Percentiles rank a stretch among this genome's conserved stretches.
These are phyloP conservation scores for Bombus affinis DNA, from an alignment of 1,140 invertebrate species.

Conservation along the genomic window DNA sequence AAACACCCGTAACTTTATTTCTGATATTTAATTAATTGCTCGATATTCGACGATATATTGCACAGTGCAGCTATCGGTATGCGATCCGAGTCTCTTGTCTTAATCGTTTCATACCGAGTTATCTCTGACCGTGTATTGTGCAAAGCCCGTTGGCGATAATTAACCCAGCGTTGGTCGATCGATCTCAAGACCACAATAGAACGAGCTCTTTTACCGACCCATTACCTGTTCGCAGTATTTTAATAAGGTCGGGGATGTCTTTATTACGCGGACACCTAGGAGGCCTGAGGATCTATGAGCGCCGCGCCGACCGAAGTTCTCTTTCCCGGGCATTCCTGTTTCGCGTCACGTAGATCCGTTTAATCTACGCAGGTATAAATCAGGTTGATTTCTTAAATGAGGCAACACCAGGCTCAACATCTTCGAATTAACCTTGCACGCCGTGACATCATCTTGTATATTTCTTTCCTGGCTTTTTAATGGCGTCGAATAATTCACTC, in stretches of 20 bases:
- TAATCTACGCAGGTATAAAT: slow-evolving; percentile 65
- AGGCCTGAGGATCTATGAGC: slow-evolving; percentile 9
- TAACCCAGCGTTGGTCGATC: not conserved
- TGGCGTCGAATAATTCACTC: slow-evolving; percentile 63
- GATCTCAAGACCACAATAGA: not conserved
- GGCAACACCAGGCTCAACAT: slow-evolving; percentile 50
- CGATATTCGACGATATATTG: not conserved
- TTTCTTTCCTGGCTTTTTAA: slow-evolving; percentile 56
- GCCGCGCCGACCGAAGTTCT: not conserved
- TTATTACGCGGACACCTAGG: slow-evolving; percentile 26
- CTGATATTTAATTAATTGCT: not conserved
- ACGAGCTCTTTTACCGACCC: not conserved
- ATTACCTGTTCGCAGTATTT: slow-evolving; percentile 33
- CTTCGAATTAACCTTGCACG: slow-evolving; percentile 54
- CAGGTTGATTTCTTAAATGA: slow-evolving; percentile 64
- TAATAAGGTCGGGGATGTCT: slow-evolving; percentile 30
- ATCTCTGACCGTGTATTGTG: not conserved
- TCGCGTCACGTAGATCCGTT: slow-evolving; percentile 59
- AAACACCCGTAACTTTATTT: no score
- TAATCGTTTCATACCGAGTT: not conserved
- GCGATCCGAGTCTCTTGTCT: not conserved
- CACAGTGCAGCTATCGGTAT: no score
- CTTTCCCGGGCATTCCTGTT: not conserved
- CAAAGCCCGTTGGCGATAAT: no score
- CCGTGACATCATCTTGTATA: slow-evolving; percentile 56